These are phyloP conservation scores for Lutjanus erythropterus DNA, from an alignment of 2,113 vertebrate genomes.

Conservation along the genomic window DNA sequence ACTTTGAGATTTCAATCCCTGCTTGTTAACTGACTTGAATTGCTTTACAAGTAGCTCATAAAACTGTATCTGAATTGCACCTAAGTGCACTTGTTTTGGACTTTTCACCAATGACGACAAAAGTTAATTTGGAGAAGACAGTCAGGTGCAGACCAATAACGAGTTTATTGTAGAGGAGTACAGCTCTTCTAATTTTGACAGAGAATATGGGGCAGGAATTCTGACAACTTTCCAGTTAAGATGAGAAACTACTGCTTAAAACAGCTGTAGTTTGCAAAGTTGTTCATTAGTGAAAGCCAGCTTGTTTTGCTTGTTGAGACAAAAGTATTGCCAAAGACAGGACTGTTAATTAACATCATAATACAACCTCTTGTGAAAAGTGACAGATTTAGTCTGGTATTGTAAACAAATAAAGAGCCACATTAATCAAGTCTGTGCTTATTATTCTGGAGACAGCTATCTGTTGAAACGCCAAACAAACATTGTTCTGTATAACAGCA, in stretches of 20 bases:
- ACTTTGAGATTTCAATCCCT: neutral
- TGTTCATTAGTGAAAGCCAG: neutral
- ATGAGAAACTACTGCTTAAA: neutral
- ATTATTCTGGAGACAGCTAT: neutral
- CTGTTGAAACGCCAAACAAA: neutral
- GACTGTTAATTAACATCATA: neutral
- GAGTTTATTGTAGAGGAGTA: neutral
- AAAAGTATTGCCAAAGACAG: neutral
- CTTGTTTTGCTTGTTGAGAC: neutral
- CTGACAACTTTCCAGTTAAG: neutral
- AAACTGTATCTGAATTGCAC: neutral
- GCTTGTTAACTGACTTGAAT: neutral
- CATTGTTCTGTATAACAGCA: neutral
- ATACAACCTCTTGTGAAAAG: neutral
- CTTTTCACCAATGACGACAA: constrained; percentile 12
- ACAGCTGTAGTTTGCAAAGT: neutral
- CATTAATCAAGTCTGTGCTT: neutral
- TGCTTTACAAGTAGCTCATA: constrained; percentile 22
- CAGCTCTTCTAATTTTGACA: neutral
- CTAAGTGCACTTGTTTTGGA: neutral
- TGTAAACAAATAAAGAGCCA: neutral
- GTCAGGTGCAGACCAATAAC: neutral
- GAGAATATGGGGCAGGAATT: neutral
- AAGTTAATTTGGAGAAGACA: neutral
- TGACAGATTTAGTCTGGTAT: neutral